A percentile compares a stretch with the other conserved stretches of the same genome.
Conservation (phyloP, 2,113 vertebrate genomes). For the Carassius gibelio region DNA sequence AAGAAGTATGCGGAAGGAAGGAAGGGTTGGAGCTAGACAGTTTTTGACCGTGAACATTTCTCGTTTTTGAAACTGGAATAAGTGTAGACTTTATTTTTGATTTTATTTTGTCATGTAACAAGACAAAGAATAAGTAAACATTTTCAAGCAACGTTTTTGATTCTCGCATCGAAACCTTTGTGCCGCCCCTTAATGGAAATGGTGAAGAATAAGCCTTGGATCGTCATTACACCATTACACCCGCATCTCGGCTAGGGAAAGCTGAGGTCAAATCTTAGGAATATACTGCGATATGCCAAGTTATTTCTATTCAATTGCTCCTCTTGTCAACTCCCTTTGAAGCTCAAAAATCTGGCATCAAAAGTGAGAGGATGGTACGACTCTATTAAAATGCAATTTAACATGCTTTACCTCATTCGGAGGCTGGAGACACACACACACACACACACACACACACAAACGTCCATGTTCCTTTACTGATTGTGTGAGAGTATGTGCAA, state of each 20-base stretch:
- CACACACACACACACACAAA: background rate
- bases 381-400: constrained; percentile 66
- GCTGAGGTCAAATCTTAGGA: constrained; percentile 39
- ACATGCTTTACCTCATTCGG: constrained; percentile 57
- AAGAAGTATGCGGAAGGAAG: too few species aligned
- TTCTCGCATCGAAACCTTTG: too few species aligned
- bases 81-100: too few species aligned
- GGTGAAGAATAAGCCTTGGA: too few species aligned
- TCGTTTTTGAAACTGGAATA: too few species aligned
- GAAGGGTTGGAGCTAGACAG: too few species aligned
- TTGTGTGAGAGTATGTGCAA: constrained; percentile 38
- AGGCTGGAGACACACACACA: constrained; percentile 36
- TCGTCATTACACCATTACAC: too few species aligned
- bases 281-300: constrained; percentile 39
- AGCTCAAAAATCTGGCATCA: constrained; percentile 52
- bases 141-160: too few species aligned
- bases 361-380: constrained; percentile 53
- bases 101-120: too few species aligned
- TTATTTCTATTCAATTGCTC: constrained; percentile 52
- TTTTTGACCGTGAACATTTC: too few species aligned
- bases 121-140: too few species aligned
- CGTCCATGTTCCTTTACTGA: constrained; percentile 40
- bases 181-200: too few species aligned
- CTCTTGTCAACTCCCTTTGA: constrained; percentile 58
- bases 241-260: background rate